Conservation (phyloP, 2,888 invertebrate species). For the Xestia xanthographa region DNA sequence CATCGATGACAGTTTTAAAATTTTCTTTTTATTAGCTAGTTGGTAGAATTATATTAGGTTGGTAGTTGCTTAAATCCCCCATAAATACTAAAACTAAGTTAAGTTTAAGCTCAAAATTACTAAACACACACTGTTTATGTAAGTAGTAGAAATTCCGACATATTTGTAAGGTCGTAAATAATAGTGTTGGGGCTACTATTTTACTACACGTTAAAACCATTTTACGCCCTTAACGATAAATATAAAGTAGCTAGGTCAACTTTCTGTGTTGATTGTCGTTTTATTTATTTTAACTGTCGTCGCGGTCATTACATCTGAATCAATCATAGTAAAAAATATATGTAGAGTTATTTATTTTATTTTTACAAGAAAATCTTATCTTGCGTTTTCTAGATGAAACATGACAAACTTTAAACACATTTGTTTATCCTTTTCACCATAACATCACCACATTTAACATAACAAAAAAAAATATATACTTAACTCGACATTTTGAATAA, state of each 20-base stretch:
- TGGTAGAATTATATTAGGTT: not conserved
- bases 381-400: not conserved
- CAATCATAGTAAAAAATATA: not conserved
- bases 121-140: not conserved
- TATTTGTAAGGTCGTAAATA: constrained; percentile 30
- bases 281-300: constrained; percentile 5
- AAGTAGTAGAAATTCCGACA: constrained; percentile 18
- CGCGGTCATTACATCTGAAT: not conserved
- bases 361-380: not conserved
- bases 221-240: constrained; percentile 2
- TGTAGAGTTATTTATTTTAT: not conserved
- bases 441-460: no score
- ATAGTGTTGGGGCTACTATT: constrained; percentile 7
- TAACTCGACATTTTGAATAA: no score
- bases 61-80: not conserved
- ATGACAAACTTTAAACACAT: not conserved
- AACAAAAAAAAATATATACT: no score
- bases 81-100: not conserved
- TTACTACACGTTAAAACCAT: constrained; percentile 9
- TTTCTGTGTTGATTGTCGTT: constrained; percentile 12
- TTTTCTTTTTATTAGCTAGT: not conserved
- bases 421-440: not conserved
- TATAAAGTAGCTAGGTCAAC: not conserved
- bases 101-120: not conserved
- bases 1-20: not conserved